Evolutionary conservation across 2,888 invertebrate species (phyloP).

Genomic region (Drosophila ustulata): DNA sequence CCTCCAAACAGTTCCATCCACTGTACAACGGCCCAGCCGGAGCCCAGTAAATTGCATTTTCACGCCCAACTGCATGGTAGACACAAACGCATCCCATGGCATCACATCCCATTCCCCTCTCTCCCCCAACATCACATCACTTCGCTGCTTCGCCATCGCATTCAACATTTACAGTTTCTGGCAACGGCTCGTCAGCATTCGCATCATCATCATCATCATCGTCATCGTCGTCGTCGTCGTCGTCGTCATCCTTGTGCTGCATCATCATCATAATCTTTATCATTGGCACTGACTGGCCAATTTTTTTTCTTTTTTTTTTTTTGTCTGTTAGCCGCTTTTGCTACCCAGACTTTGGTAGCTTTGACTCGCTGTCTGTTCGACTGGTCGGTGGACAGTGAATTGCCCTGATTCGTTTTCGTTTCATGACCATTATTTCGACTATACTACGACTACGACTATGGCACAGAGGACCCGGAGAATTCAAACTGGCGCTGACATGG

Average conservation of each 20-base stretch:
- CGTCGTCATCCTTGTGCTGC: constrained; percentile 17
- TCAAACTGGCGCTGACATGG: constrained; percentile 24
- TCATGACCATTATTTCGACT: constrained; percentile 64
- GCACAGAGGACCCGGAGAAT: constrained; percentile 38
- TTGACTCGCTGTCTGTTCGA: constrained; percentile 17
- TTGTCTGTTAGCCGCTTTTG: not conserved
- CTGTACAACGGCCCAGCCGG: constrained; percentile 6
- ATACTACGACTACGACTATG: not conserved
- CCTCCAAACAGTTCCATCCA: not conserved
- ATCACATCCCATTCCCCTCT: not conserved
- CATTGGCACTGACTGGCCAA: constrained; percentile 39
- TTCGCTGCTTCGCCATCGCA: constrained; percentile 41
- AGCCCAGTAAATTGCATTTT: constrained; percentile 75
- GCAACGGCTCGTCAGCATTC: constrained; percentile 35
- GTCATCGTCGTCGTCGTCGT: constrained; percentile 20
- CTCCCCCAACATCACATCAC: constrained; percentile 1
- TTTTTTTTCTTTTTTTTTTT: constrained; percentile 35
- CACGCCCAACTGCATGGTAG: constrained; percentile 70
- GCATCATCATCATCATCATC: constrained; percentile 23
- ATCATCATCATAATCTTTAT: constrained; percentile 31
- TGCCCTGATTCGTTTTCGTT: constrained; percentile 70
- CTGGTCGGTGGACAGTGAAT: constrained; percentile 47
- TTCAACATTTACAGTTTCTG: constrained; percentile 58
- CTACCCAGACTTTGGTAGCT: constrained; percentile 6
- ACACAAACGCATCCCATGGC: constrained; percentile 28